These are phyloP conservation scores for Halichoeres trimaculatus DNA, from an alignment of 2,113 vertebrate species.

Conservation along the genomic window DNA sequence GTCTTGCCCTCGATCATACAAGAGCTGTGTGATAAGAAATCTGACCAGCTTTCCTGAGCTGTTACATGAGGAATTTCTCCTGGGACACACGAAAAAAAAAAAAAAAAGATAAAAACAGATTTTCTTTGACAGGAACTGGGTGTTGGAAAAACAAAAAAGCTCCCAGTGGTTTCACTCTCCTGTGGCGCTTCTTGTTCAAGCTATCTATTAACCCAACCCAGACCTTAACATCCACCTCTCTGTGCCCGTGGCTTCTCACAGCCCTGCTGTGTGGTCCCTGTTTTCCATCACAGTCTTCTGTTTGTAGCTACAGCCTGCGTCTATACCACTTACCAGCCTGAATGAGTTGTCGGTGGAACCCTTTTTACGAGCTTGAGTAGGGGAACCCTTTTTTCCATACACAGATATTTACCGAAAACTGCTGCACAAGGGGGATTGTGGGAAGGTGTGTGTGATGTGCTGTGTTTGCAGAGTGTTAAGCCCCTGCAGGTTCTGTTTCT, in stretches of 20 bases:
- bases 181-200: conserved; percentile 48
- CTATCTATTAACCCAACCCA: conserved; percentile 61
- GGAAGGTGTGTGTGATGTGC: conserved; percentile 3
- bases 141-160: conserved; percentile 14
- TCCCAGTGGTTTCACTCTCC: conserved; percentile 28
- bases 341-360: conserved; percentile 47
- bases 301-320: conserved; percentile 70
- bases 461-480: conserved; percentile 5
- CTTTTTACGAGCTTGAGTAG: conserved; percentile 49
- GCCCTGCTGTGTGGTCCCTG: conserved; percentile 66
- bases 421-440: conserved; percentile 7
- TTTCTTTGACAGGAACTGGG: conserved; percentile 9
- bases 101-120: conserved; percentile 22
- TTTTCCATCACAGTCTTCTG: conserved; percentile 76
- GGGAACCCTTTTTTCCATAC: conserved; percentile 52
- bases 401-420: conserved; percentile 38
- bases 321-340: conserved; percentile 56
- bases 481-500: not conserved
- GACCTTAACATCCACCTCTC: conserved; percentile 43
- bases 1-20: conserved; percentile 11
- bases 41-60: not conserved
- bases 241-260: conserved; percentile 48
- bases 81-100: conserved; percentile 6
- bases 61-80: not conserved
- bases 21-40: conserved; percentile 17